Percentiles rank a stretch among this genome's conserved stretches.
phyloP scores from a whole-genome alignment of 2,113 vertebrate species.

The Malurus elegans region DNA sequence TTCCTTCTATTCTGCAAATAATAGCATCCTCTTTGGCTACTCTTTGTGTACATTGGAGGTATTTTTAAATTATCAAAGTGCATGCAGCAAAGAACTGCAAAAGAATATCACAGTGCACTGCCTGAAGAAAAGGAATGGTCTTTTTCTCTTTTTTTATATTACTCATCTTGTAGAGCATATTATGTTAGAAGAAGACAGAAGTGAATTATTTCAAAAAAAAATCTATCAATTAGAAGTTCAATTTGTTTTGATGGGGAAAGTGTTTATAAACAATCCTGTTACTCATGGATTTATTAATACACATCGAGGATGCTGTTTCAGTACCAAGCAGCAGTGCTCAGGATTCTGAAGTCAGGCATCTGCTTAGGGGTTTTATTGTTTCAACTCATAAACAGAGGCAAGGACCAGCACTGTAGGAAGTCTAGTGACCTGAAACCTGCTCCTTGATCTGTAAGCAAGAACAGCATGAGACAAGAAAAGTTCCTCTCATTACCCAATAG shows the following conservation, averaged over 20 bases:
- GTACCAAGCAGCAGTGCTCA: neutral
- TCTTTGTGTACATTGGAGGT: conserved; percentile 1
- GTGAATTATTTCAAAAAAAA: neutral
- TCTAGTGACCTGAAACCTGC: neutral
- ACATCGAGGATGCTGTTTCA: neutral
- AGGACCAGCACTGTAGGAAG: neutral
- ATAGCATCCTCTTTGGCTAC: neutral
- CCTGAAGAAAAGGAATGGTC: neutral
- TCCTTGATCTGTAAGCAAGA: conserved; percentile 12
- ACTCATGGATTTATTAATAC: neutral
- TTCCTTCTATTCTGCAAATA: conserved; percentile 10
- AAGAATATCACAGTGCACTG: neutral
- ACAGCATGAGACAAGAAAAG: neutral
- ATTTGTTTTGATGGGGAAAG: neutral
- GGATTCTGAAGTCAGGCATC: neutral
- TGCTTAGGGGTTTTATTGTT: neutral
- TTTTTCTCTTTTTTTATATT: neutral
- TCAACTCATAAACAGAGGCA: neutral
- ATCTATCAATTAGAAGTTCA: neutral
- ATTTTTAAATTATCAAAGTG: neutral
- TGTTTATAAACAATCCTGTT: neutral
- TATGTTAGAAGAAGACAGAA: neutral
- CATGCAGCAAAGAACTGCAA: neutral
- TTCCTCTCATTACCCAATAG: neutral
- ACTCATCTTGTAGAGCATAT: neutral